Base-by-base conservation (phyloP, 1,140 invertebrate species). In the Brachionus asplanchnoidis region DNA sequence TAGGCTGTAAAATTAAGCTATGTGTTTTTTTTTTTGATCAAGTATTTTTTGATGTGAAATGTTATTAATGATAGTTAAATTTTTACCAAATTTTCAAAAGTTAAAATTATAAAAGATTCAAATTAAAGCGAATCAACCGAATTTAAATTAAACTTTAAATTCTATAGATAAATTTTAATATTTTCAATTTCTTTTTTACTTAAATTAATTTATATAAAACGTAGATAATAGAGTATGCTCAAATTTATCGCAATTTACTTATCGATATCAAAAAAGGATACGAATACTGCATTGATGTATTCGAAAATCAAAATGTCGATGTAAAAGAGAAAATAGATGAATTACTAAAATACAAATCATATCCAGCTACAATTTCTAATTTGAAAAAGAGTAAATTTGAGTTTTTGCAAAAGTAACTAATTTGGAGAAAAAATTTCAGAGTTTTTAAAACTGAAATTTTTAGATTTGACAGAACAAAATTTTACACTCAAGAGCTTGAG, bases 261-360 rank as follows among this genome's bases (percentile, higher is more conserved):
- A 88, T 87, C 17, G 60, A 85, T 1, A 88, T 90, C 28, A 89
- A 89, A 79, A 88, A 87, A 75, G 88, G 89, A 83, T 90, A 90
- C 87, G 89, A 90, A 85, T 87, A 87, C 60, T 88, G 87, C 11
- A 89, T 90, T 88, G 3, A 87, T 87, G 73, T 89, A 89, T 85
- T 90, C 88, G 68, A 87, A 85, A 26, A 88, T 87, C 85, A 86
- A 88, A 78, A 86, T 83, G 23, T 88, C 89, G 87, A 88, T 89
- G 75, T 86, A 89, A 14, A 87, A 88, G 85, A 87, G 88, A 85
- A 88, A 88, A 88, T 89, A 75, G 53, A 70, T 36, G 20, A 46
- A 60, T 42, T 70, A 14, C 23, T 23, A 4, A 66, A 65, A 44
- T 70, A 42, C 11, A 17, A 84, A 12, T 32, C 28, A 1, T 66